A percentile compares a stretch with the other conserved stretches of the same genome.
Evolutionary conservation across 1,140 invertebrate genomes (phyloP).

Genomic region (Atta texana): DNA sequence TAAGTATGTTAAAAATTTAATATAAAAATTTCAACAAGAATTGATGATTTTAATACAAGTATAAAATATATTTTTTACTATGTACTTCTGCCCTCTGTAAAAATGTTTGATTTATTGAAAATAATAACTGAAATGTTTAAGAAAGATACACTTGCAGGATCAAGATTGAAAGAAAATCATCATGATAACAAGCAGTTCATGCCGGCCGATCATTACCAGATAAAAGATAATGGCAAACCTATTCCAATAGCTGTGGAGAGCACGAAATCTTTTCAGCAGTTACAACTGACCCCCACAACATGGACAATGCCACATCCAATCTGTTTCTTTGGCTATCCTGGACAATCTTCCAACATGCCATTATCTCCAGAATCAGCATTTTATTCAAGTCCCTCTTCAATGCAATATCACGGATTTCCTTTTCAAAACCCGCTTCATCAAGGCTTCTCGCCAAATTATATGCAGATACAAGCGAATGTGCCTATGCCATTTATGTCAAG

Average conservation of each 20-base stretch:
- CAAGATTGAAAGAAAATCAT: background rate
- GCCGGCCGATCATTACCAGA: background rate
- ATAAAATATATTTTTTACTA: no score
- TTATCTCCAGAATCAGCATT: slow-evolving; percentile 28
- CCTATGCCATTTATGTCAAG: slow-evolving; percentile 32
- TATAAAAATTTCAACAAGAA: no score
- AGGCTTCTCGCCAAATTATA: background rate
- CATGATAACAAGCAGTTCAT: background rate
- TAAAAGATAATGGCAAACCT: background rate
- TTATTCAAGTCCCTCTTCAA: background rate
- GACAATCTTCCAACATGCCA: background rate
- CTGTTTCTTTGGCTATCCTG: slow-evolving; percentile 68
- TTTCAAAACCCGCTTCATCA: slow-evolving; percentile 13
- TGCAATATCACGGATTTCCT: background rate
- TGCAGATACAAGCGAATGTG: slow-evolving; percentile 49
- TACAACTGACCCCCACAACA: slow-evolving; percentile 26
- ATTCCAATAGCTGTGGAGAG: slow-evolving; percentile 63
- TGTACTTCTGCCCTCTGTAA: background rate
- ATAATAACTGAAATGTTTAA: background rate
- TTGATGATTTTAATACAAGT: no score
- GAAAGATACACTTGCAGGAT: background rate
- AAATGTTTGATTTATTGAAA: background rate
- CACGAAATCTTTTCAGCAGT: slow-evolving; percentile 68
- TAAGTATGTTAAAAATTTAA: no score
- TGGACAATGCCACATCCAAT: slow-evolving; percentile 66